Evolutionary conservation across 2,888 invertebrate genomes (phyloP).

Genomic region (Nasonia oneida): DNA sequence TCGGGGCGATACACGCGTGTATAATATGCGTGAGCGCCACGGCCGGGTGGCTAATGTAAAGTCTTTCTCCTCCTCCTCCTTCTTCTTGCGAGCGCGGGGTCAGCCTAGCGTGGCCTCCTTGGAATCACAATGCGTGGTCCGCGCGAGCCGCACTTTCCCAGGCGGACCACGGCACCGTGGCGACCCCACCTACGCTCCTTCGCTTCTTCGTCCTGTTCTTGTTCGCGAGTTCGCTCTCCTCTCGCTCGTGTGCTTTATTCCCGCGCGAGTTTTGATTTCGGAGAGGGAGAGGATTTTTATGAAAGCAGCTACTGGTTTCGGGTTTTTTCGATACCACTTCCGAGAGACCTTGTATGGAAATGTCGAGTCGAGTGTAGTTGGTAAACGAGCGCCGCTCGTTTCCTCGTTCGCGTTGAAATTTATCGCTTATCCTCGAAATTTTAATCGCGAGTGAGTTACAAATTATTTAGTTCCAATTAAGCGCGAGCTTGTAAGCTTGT

Average conservation of each 20-base stretch:
- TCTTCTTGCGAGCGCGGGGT: slow-evolving; percentile 67
- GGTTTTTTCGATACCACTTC: slow-evolving; percentile 9
- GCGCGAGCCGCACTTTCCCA: slow-evolving; percentile 75
- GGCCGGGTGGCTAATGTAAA: slow-evolving; percentile 65
- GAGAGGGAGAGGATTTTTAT: not conserved
- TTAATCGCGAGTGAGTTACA: not conserved
- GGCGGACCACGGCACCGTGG: slow-evolving; percentile 78
- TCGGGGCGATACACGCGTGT: slow-evolving; percentile 42
- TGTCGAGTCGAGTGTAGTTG: not conserved
- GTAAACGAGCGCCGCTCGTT: not conserved
- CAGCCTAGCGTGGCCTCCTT: slow-evolving; percentile 78
- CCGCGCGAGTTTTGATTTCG: not conserved
- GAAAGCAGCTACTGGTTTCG: not conserved
- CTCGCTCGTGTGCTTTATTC: not conserved
- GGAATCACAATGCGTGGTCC: slow-evolving; percentile 65
- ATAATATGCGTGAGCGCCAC: slow-evolving; percentile 68
- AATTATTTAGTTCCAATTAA: not conserved
- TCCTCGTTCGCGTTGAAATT: not conserved
- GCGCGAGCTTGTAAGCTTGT: not conserved
- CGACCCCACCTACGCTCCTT: slow-evolving; percentile 74
- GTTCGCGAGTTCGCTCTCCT: not conserved
- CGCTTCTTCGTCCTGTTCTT: not conserved
- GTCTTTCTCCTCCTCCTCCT: slow-evolving; percentile 10
- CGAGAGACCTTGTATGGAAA: not conserved
- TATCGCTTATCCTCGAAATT: not conserved